Conservation (phyloP, 2,797 vertebrate species). For the Synaphobranchus kaupii region DNA sequence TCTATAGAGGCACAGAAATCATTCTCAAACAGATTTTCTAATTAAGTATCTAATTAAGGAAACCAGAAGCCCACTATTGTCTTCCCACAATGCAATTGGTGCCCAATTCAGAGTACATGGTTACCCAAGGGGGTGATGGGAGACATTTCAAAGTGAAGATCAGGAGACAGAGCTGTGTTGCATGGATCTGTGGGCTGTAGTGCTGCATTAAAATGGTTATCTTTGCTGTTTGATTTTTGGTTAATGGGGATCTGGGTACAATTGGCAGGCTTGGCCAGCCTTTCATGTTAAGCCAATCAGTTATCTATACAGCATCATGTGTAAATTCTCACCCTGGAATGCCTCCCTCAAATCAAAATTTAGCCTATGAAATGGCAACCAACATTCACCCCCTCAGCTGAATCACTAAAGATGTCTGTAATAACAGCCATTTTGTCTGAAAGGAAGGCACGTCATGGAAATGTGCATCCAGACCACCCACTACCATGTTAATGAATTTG, state of each 20-base stretch:
- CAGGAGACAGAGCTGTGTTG: not conserved
- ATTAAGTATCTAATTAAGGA: slow-evolving; percentile 9
- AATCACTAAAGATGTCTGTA: not conserved
- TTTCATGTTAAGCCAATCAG: not conserved
- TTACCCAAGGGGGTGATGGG: not conserved
- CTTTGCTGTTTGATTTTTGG: not conserved
- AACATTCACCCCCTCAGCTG: not conserved
- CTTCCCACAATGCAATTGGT: slow-evolving; percentile 14
- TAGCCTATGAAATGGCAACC: not conserved
- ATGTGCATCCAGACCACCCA: not conserved
- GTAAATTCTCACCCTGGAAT: not conserved
- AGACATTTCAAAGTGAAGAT: not conserved
- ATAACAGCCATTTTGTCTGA: not conserved
- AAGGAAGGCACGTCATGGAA: not conserved
- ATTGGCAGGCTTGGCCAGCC: not conserved
- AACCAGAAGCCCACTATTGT: not conserved
- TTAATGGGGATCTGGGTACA: not conserved
- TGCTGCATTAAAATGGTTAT: not conserved
- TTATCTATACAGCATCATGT: not conserved
- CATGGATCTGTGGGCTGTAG: not conserved
- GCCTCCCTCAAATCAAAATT: not conserved
- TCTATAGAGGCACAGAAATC: not conserved
- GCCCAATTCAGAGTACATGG: not conserved
- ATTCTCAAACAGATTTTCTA: not conserved
- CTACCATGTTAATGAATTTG: not conserved